phyloP scores from a whole-genome alignment of 2,113 vertebrate species.

The Pterocles gutturalis region DNA sequence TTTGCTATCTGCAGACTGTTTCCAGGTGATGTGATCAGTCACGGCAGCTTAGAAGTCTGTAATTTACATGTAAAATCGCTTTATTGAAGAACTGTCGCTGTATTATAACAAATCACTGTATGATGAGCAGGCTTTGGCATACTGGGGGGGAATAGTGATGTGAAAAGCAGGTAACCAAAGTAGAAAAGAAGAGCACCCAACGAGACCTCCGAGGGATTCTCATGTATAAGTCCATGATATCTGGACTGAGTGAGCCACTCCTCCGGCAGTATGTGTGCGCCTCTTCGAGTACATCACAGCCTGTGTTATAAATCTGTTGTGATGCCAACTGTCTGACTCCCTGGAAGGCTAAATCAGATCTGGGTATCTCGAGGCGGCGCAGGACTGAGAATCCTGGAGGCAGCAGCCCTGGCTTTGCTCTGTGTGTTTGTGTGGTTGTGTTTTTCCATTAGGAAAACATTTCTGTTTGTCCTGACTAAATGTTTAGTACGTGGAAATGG shows the following conservation, averaged over 20 bases:
- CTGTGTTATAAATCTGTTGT: not conserved
- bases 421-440: not conserved
- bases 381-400: not conserved
- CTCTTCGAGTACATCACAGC: not conserved
- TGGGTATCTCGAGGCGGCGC: not conserved
- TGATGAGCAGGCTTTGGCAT: not conserved
- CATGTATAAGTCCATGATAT: not conserved
- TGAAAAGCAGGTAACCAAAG: not conserved
- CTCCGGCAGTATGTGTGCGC: fast-evolving
- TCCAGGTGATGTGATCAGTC: not conserved
- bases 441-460: not conserved
- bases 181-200: not conserved
- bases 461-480: not conserved
- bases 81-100: not conserved
- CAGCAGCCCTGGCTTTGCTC: not conserved
- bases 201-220: not conserved
- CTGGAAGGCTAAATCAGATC: not conserved
- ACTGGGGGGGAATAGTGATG: not conserved
- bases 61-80: not conserved
- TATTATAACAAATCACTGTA: not conserved
- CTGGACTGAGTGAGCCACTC: not conserved
- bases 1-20: not conserved
- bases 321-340: not conserved
- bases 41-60: not conserved
- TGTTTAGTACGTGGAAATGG: not conserved